Base-by-base conservation (phyloP, 2,888 invertebrate species). In the Cryptus viduatorius region DNA sequence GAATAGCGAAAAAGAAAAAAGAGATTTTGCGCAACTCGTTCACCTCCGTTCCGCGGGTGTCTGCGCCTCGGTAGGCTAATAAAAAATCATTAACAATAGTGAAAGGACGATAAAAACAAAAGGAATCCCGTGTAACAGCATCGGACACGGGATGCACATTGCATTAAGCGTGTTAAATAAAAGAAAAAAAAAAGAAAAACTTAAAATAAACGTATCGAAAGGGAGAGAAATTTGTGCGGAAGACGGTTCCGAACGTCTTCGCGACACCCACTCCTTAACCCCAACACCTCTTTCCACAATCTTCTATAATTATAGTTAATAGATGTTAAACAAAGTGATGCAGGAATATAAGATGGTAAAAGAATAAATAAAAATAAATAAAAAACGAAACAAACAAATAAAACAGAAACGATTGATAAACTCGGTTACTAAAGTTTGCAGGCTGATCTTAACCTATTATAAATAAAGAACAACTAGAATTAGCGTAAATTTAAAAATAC, bases 211-310 rank as follows among this genome's bases (percentile, higher is more conserved):
- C 79, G 79, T 64, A 76, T 75, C 68, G 77, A 64, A 67, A 37
- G 67, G 48, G 48, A 72, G 48, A 72, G 46, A 84, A 72, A 73
- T 56, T 48, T 53, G 46, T 42, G 75, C 87, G 86, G 75, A 79
- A 83, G 83, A 86, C 87, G 86, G 86, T 75, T 72, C 79, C 79
- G 86, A 87, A 67, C 84, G 83, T 85, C 85, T 85, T 85, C 86
- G 88, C 88, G 88, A 89, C 89, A 86, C 89, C 90, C 89, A 86
- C 89, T 88, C 89, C 90, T 29, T 3, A 53, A 12, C 48, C 48
- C 48, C 89, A 88, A 86, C 87, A 89, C 88, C 89, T 90, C 89
- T 91, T 90, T 90, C 90, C 90, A 89, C 88, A 84, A 89, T 91
- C 89, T 90, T 89, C 87, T 90, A 88, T 90, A 90, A 89, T 89